Percentiles rank a stretch among this genome's conserved stretches.
These are phyloP conservation scores for Hirtodrosophila histrioides DNA, from an alignment of 2,888 invertebrate genomes.

Conservation along the genomic window DNA sequence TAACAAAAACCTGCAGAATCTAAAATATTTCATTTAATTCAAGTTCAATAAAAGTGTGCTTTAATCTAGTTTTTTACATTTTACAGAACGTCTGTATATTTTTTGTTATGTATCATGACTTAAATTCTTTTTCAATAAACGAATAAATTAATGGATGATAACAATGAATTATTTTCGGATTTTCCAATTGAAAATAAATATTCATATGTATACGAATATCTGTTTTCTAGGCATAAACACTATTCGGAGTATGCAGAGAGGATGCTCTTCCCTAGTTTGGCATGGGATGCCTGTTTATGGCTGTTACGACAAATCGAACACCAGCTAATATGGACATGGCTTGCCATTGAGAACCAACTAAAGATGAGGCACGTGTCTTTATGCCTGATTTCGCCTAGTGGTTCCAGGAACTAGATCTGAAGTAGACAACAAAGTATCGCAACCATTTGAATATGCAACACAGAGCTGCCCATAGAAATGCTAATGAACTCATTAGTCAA, in stretches of 20 bases:
- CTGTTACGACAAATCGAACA: slow-evolving; percentile 65
- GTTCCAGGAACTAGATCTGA: slow-evolving; percentile 33
- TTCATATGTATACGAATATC: slow-evolving; percentile 1
- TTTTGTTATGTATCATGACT: too few species aligned
- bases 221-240: not conserved
- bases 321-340: slow-evolving; percentile 59
- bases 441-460: slow-evolving; percentile 44
- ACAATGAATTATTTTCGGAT: too few species aligned
- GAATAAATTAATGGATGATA: too few species aligned
- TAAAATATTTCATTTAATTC: too few species aligned
- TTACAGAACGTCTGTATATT: too few species aligned
- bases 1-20: too few species aligned
- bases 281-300: slow-evolving; percentile 51
- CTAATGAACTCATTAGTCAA: slow-evolving; percentile 61
- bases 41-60: too few species aligned
- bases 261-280: slow-evolving; percentile 28
- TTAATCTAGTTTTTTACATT: too few species aligned
- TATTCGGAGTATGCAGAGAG: slow-evolving; percentile 5
- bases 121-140: too few species aligned
- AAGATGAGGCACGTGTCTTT: slow-evolving; percentile 48
- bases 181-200: too few species aligned
- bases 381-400: slow-evolving; percentile 7
- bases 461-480: slow-evolving; percentile 26
- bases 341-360: slow-evolving; percentile 49
- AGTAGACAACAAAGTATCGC: slow-evolving; percentile 7